These are phyloP conservation scores for Diadegma fenestrale DNA, from an alignment of 2,888 invertebrate genomes.

Conservation along the genomic window DNA sequence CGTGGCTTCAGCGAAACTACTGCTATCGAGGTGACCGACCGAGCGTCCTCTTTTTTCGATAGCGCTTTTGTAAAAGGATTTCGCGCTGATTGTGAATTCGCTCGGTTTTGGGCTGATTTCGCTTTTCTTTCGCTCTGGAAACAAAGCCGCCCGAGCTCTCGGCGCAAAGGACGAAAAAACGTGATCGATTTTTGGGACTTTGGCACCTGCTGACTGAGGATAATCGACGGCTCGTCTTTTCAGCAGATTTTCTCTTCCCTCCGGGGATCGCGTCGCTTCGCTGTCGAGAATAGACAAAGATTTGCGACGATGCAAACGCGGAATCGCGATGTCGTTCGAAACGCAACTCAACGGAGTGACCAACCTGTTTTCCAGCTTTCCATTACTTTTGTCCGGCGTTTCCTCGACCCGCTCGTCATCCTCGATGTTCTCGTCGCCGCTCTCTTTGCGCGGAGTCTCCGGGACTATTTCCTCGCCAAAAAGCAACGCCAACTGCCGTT, in stretches of 20 bases:
- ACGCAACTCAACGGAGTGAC: slow-evolving; percentile 79
- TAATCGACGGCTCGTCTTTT: slow-evolving; percentile 76
- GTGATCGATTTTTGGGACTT: slow-evolving; percentile 76
- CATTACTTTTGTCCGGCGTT: slow-evolving; percentile 76
- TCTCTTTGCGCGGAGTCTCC: slow-evolving; percentile 77
- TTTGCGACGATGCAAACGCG: slow-evolving; percentile 78
- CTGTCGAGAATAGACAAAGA: slow-evolving; percentile 72
- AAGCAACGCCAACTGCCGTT: slow-evolving; percentile 50
- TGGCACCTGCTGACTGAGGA: slow-evolving; percentile 56
- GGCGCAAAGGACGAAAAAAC: slow-evolving; percentile 66
- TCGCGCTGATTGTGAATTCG: slow-evolving; percentile 76
- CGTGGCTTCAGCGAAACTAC: background rate
- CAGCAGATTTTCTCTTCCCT: slow-evolving; percentile 68
- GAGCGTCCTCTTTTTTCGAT: slow-evolving; percentile 49
- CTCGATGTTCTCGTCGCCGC: slow-evolving; percentile 65
- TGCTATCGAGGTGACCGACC: slow-evolving; percentile 55
- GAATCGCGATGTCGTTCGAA: slow-evolving; percentile 74
- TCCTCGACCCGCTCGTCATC: slow-evolving; percentile 70
- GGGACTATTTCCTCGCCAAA: slow-evolving; percentile 73
- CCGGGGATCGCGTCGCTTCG: slow-evolving; percentile 74
- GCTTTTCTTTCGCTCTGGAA: slow-evolving; percentile 74
- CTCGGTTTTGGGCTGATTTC: slow-evolving; percentile 25
- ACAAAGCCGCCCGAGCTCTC: slow-evolving; percentile 80
- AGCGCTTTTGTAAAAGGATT: slow-evolving; percentile 78
- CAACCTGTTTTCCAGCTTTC: slow-evolving; percentile 71